Evolutionary conservation across 2,888 invertebrate genomes (phyloP), one percentile per base, ranked within the genome.

Genomic region (Cephus pulcher): DNA sequence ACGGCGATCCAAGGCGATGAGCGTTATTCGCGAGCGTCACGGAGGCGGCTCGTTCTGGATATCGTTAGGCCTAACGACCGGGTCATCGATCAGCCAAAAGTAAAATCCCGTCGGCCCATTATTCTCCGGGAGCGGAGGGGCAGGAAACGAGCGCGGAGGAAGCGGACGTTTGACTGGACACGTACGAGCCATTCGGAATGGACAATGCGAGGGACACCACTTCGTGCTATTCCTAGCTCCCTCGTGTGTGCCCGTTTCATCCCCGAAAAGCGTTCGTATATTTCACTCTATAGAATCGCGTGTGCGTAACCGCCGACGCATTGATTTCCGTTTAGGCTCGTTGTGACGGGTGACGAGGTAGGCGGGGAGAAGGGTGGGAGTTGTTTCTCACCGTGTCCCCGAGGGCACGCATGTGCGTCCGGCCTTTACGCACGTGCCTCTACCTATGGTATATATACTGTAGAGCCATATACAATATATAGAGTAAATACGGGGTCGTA

Each of bases 321-420:
- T 81, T 80, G 80, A 81, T 83, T 83, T 83, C 80, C 80, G 82
- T 82, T 82, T 82, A 82, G 69, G 71, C 1, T 6, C 23, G 75
- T 73, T 40, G 68, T 68, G 69, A 33, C 74, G 34, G 32, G 69
- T 34, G 56, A 71, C 35, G 40, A 33, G 77, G 40, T 70, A 78
- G 73, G 71, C 74, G 73, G 75, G 71, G n/a, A 15, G 34, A 76
- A 69, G 78, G 74, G 70, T n/a, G 68, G 74, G 73, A 78, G 79
- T 79, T 80, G 71, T 80, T 77, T 74, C 74, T 76, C 80, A 68
- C 69, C 74, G 76, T 75, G 34, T 37, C 70, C 56, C 15, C 56
- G 23, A 56, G 56, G 56, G 73, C 71, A 75, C 73, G 80, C 71
- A 74, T 77, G 76, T 78, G 77, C 69, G 78, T 37, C 15, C 73